Conservation (phyloP, 2,888 invertebrate species). For the Tetanocera ferruginea region DNA sequence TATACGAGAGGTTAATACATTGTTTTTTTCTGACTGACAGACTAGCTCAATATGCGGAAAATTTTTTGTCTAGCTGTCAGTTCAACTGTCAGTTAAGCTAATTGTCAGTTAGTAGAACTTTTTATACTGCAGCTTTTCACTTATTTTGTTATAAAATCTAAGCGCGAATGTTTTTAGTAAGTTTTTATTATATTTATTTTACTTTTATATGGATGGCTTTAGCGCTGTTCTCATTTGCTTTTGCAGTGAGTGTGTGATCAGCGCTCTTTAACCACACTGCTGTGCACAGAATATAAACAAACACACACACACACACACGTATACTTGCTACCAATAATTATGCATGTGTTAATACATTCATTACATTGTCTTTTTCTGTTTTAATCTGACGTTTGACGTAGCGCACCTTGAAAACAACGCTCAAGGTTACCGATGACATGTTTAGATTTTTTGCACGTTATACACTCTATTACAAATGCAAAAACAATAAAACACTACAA, state of each 20-base stretch:
- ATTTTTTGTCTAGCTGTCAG: not conserved
- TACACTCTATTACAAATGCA: not conserved
- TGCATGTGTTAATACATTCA: slow-evolving; percentile 31
- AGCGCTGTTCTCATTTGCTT: too few relatives aligned
- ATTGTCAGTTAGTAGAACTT: not conserved
- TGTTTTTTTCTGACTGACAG: too few relatives aligned
- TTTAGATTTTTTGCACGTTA: not conserved
- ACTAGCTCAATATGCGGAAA: too few relatives aligned
- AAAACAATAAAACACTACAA: not conserved
- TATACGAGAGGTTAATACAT: too few relatives aligned
- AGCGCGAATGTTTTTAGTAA: not conserved
- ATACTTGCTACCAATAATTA: slow-evolving; percentile 30
- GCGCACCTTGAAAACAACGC: slow-evolving; percentile 63
- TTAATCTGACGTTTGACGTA: slow-evolving; percentile 53
- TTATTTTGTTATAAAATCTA: too few relatives aligned
- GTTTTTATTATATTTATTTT: slow-evolving; percentile 13
- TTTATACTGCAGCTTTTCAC: not conserved
- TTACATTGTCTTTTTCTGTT: slow-evolving; percentile 32
- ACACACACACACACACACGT: not conserved
- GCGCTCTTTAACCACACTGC: too few relatives aligned
- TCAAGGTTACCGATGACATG: slow-evolving; percentile 58
- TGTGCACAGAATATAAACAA: not conserved
- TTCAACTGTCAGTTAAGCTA: not conserved
- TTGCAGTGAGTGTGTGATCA: too few relatives aligned
- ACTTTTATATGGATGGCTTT: not conserved